phyloP scores from a whole-genome alignment of 2,888 invertebrate species.

The Dendrolimus pini region DNA sequence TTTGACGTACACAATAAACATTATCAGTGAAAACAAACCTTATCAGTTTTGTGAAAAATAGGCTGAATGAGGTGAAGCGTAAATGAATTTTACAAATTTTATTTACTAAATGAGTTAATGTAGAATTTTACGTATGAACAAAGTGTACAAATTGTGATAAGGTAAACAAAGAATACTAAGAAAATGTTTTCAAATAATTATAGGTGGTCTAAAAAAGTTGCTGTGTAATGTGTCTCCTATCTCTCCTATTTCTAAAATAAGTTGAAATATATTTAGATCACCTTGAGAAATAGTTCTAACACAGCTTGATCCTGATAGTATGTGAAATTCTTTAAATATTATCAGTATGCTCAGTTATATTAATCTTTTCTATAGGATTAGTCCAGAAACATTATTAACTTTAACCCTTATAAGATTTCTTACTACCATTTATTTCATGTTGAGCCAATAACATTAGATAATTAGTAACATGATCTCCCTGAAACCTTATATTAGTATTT shows the following conservation, averaged over 20 bases:
- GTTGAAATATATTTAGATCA: slow-evolving; percentile 26
- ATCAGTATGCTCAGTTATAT: no score
- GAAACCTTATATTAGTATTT: slow-evolving; percentile 21
- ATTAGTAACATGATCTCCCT: slow-evolving; percentile 6
- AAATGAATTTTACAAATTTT: slow-evolving; percentile 22
- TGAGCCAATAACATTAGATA: no score
- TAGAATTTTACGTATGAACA: slow-evolving; percentile 23
- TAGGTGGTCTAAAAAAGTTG: not conserved
- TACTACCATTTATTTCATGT: no score
- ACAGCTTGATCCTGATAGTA: slow-evolving; percentile 1
- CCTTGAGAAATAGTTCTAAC: slow-evolving; percentile 12
- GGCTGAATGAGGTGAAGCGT: slow-evolving; percentile 17
- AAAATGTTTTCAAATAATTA: no score
- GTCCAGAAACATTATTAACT: no score
- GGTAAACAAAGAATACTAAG: not conserved
- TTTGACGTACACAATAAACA: no score
- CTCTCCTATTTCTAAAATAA: slow-evolving; percentile 8
- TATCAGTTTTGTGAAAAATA: slow-evolving; percentile 7
- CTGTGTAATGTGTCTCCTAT: slow-evolving; percentile 4
- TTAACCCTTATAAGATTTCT: no score
- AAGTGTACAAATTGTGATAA: slow-evolving; percentile 9
- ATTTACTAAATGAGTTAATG: slow-evolving; percentile 36
- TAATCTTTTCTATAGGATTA: no score
- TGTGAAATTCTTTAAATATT: slow-evolving; percentile 16
- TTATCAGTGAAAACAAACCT: no score